Evolutionary conservation across 2,888 invertebrate genomes (phyloP), one percentile per base, ranked within the genome.

Genomic region (Agrotis puta): DNA sequence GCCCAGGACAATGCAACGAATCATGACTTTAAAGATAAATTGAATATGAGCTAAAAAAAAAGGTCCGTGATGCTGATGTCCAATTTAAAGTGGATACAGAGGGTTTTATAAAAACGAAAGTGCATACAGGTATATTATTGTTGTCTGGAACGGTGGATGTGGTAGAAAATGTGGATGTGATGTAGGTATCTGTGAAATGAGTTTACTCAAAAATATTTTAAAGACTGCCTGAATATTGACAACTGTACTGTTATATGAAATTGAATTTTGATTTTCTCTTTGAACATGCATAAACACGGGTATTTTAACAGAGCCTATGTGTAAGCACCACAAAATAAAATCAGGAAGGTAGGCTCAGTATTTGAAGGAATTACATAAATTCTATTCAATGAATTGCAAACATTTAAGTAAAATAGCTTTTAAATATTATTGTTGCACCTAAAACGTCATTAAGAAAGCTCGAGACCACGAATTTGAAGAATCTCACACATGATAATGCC

Each of bases 1-100:
- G 89, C 88, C 85, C 81, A 88, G 90, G 85, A 94, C 95, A 94
- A 93, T 93, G 92, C 92, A 88, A 86, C 89, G 91, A 88, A 93
- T 93, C 93, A 92, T 93, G 94, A 91, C 92, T 90, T 87, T 89
- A 90, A 86, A 93, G 92, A 94, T 94, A 95, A 93, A 94, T 92
- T 90, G 91, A 91, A 92, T 93, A 91, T 88, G 88, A 87, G 76
- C 74, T 81, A 82, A 87, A 91, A 93, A 93, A 92, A 91, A 84
- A 83, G 84, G 85, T 87, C 88, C 87, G 89, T 89, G 89, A 91
- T 87, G 90, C 90, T 89, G 89, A 91, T 87, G 90, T 90, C 90
- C 90, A 90, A 92, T 92, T 92, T 92, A 89, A 84, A 91, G 89
- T 91, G 89, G 89, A 88, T 90, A 87, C 88, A 79, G 87, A 86